A percentile compares a stretch with the other conserved stretches of the same genome.
Evolutionary conservation across 2,113 vertebrate species (phyloP).

Genomic region (Galbula dea): DNA sequence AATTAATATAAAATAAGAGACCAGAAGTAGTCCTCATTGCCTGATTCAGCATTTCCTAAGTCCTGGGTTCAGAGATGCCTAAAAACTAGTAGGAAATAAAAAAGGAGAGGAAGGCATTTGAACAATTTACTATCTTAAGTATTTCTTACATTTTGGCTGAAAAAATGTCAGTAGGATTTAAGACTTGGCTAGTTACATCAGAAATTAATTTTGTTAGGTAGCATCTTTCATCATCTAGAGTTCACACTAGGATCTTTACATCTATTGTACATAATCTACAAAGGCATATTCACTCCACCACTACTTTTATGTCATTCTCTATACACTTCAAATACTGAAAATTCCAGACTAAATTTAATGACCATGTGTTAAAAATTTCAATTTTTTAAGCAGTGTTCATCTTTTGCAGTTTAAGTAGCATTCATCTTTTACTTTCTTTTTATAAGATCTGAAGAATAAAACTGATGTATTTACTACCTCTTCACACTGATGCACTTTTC

Average conservation of each 20-base stretch:
- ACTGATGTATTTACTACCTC: not conserved
- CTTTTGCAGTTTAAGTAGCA: not conserved
- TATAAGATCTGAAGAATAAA: not conserved
- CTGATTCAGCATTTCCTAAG: not conserved
- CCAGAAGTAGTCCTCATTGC: not conserved
- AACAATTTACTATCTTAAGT: not conserved
- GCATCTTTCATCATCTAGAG: not conserved
- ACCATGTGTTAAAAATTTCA: not conserved
- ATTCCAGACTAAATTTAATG: not conserved
- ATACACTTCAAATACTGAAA: not conserved
- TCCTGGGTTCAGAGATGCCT: not conserved
- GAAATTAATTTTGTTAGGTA: not conserved
- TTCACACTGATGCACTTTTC: not conserved
- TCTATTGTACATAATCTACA: not conserved
- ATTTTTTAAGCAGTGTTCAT: not conserved
- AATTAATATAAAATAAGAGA: not conserved
- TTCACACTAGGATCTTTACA: not conserved
- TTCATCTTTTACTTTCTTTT: not conserved
- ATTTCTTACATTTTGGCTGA: not conserved
- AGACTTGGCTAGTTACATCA: not conserved
- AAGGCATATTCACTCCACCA: not conserved
- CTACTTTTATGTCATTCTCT: not conserved
- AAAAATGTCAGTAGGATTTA: not conserved
- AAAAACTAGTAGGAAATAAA: not conserved
- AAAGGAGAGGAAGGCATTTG: not conserved